Base-by-base conservation (phyloP, 1,140 invertebrate genomes). In the Bombus balteatus region DNA sequence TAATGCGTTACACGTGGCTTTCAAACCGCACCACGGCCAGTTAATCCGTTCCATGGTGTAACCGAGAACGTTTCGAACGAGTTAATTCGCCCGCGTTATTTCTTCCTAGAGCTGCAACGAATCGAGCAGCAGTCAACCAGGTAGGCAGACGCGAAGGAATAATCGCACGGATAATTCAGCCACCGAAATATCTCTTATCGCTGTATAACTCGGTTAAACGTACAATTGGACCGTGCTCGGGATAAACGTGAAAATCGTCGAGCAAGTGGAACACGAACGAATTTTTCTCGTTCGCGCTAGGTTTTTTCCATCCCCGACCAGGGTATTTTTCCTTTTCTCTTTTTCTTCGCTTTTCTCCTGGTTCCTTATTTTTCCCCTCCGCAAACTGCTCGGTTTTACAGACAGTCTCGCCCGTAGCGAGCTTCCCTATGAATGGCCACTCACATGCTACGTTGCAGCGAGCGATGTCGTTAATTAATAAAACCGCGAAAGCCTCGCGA, bases 391-490 rank as follows among this genome's bases (percentile, higher is more conserved):
- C 70, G 39, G 25, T n/a, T 71, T 28, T 28, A 25, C 37, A 12
- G 39, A 8, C 37, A 41, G 37, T 5, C 39, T 75, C 22, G 2
- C 18, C n/a, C 22, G 22, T 47, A 22, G 25, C 39, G 28, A 12
- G 41, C 34, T 78, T 34, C 32, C 62, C 66, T 32, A 28, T 65
- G 32, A 66, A 75, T 62, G 47, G 65, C 34, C 25, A 74, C 65
- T 59, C 41, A 10, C 25, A n/a, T 5, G 34, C 39, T 32, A n/a
- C 75, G 77, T 68, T 32, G 62, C 65, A 47, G n/a, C 77, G 22
- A 43, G 32, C 78, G 57, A 74, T 85, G 78, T 73, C 53, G 83
- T 85, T 89, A 89, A 89, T 89, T 89, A 89, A 88, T 88, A 75
- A 66, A 53, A 41, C 37, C 81, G 71, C 62, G 75, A 32, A 57